phyloP scores from a whole-genome alignment of 2,797 vertebrate genomes.

The Varecia variegata region DNA sequence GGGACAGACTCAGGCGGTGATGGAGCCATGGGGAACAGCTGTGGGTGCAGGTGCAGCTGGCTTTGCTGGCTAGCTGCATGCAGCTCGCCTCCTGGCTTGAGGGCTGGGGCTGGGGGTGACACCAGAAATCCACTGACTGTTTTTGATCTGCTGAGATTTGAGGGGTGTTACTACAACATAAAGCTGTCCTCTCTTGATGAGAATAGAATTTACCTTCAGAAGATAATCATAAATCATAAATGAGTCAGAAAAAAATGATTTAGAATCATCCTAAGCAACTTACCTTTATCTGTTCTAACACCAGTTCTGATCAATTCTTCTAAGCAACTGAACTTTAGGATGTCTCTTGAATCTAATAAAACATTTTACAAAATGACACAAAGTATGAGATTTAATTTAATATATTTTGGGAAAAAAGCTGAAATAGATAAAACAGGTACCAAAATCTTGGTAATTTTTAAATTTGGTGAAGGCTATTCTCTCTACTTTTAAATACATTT shows the following conservation, averaged over 20 bases:
- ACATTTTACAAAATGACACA: neutral
- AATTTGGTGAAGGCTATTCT: neutral
- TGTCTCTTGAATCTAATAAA: neutral
- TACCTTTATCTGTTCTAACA: neutral
- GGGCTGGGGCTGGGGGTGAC: no score
- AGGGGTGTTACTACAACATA: neutral
- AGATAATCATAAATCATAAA: neutral
- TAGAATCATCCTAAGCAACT: neutral
- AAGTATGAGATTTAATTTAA: neutral
- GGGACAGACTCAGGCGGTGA: no score
- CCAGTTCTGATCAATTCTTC: neutral
- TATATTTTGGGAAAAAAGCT: neutral
- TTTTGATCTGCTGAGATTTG: neutral
- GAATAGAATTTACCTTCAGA: neutral
- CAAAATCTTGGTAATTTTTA: neutral
- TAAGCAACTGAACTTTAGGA: neutral
- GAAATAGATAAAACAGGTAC: neutral
- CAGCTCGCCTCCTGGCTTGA: no score
- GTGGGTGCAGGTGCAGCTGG: no score
- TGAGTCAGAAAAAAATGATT: neutral
- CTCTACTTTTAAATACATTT: neutral
- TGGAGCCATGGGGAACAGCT: no score
- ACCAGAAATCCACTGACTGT: neutral
- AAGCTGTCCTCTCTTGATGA: neutral
- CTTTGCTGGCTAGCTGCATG: no score